Conservation (phyloP, 2,113 vertebrate species). For the Steatornis caripensis region DNA sequence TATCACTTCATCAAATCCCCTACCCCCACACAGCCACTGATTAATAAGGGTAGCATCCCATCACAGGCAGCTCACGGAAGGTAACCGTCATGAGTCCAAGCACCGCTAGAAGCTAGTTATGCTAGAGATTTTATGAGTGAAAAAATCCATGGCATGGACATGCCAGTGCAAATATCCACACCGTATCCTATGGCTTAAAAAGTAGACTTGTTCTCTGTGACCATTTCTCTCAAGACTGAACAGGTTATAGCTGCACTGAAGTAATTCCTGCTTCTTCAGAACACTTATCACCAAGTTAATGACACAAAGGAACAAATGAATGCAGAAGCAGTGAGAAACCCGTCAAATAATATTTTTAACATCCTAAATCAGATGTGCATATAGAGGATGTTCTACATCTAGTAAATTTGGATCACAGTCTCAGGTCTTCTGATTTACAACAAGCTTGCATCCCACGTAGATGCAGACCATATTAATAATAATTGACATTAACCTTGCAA, state of each 20-base stretch:
- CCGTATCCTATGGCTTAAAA: background rate
- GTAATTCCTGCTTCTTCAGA: background rate
- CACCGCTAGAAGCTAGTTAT: background rate
- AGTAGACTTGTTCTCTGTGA: background rate
- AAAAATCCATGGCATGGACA: background rate
- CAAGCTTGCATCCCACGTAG: background rate
- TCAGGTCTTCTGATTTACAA: background rate
- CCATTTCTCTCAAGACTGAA: background rate
- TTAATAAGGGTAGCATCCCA: background rate
- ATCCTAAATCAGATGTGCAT: background rate
- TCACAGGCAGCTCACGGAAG: background rate
- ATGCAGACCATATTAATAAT: background rate
- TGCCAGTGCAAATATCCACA: background rate
- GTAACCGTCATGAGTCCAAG: background rate
- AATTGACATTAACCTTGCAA: background rate
- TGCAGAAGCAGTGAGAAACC: background rate
- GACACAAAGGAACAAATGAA: background rate
- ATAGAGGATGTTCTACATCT: background rate
- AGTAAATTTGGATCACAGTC: background rate
- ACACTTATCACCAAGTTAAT: background rate
- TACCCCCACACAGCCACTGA: background rate
- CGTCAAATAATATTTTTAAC: background rate
- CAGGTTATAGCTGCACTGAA: background rate
- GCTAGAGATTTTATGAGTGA: background rate
- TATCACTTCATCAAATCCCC: background rate